These are phyloP conservation scores for Scelioninae gen. 1 DNA, from an alignment of 2,888 invertebrate species.

Conservation along the genomic window DNA sequence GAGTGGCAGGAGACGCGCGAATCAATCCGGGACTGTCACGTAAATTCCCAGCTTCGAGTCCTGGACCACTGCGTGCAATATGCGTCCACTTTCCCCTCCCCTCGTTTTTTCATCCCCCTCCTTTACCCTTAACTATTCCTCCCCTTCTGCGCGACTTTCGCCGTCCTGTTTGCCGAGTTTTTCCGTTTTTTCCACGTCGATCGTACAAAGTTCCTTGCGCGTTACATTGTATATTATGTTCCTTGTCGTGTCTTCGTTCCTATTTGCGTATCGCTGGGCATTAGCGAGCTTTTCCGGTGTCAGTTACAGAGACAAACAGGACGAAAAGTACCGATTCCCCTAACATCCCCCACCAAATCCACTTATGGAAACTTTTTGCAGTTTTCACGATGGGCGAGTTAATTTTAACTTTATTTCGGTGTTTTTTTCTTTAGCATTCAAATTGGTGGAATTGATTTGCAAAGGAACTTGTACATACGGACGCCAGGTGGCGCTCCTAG, in stretches of 20 bases:
- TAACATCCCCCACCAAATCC: too few relatives aligned
- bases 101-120: background rate
- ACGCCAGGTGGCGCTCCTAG: slow-evolving; percentile 51
- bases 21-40: slow-evolving; percentile 48
- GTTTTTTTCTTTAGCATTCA: too few relatives aligned
- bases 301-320: slow-evolving; percentile 63
- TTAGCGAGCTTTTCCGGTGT: slow-evolving; percentile 62
- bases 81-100: slow-evolving; percentile 35
- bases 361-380: too few relatives aligned
- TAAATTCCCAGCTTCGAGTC: slow-evolving; percentile 19
- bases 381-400: slow-evolving; percentile 31
- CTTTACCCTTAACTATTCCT: background rate
- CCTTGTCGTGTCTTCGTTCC: slow-evolving; percentile 81
- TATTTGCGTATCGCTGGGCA: slow-evolving; percentile 78
- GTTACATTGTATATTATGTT: slow-evolving; percentile 79
- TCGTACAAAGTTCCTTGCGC: slow-evolving; percentile 80
- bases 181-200: slow-evolving; percentile 53
- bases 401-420: slow-evolving; percentile 5
- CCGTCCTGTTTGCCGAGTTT: slow-evolving; percentile 66
- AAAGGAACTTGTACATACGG: slow-evolving; percentile 44
- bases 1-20: slow-evolving; percentile 65
- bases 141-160: slow-evolving; percentile 7
- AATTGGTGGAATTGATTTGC: background rate
- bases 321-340: too few relatives aligned
- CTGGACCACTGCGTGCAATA: slow-evolving; percentile 62